phyloP scores from a whole-genome alignment of 2,797 vertebrate species.

The Silurus lanzhouensis region DNA sequence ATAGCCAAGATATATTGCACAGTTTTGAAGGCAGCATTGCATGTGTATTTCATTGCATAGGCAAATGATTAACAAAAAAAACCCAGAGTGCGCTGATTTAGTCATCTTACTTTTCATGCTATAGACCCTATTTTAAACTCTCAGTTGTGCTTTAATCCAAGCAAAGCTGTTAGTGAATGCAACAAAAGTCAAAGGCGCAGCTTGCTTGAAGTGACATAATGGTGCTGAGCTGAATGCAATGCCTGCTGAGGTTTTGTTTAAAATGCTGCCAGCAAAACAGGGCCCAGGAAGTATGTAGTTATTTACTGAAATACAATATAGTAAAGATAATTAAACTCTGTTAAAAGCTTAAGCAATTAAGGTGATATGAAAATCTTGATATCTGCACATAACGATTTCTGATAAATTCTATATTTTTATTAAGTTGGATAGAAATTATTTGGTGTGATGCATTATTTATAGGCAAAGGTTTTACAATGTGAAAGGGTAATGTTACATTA shows the following conservation, averaged over 20 bases:
- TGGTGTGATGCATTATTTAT: conserved; percentile 14
- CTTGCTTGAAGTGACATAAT: neutral
- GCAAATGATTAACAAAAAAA: neutral
- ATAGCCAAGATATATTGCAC: conserved; percentile 6
- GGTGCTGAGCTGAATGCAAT: neutral
- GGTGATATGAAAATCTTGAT: neutral
- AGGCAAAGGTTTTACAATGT: conserved; percentile 27
- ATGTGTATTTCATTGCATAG: conserved; percentile 7
- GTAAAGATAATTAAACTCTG: neutral
- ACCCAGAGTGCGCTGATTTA: neutral
- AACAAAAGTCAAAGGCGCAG: conserved; percentile 13
- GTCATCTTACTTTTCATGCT: neutral
- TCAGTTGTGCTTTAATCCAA: neutral
- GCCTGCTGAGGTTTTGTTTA: conserved; percentile 13
- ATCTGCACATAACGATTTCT: conserved; percentile 31
- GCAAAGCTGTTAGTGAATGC: neutral
- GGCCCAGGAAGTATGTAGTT: neutral
- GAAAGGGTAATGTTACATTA: neutral
- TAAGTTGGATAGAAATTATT: conserved; percentile 28
- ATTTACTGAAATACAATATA: neutral
- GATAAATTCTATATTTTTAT: conserved; percentile 23
- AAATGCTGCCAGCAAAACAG: conserved; percentile 3
- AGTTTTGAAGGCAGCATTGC: conserved; percentile 16
- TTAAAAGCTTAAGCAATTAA: conserved; percentile 25
- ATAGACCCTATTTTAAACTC: conserved; percentile 2